Conservation (phyloP, 2,888 invertebrate species). For the Thereva unica region DNA sequence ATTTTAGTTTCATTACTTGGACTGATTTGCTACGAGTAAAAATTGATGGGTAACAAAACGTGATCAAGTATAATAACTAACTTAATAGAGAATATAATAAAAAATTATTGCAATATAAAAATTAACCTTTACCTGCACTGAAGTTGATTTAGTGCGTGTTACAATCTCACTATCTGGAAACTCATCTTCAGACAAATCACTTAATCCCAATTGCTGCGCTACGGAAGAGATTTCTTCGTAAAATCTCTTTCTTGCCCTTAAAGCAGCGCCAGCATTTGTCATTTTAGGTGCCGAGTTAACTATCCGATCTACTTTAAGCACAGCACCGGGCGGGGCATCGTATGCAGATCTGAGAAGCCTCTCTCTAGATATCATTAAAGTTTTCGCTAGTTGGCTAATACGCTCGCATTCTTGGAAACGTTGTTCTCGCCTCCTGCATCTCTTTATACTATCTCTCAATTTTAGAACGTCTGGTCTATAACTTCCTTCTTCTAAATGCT, state of each 20-base stretch:
- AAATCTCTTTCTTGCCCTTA: constrained; percentile 61
- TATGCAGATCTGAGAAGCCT: constrained; percentile 69
- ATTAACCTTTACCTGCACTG: constrained; percentile 25
- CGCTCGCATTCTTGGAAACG: constrained; percentile 65
- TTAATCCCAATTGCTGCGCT: constrained; percentile 70
- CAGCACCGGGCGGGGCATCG: constrained; percentile 66
- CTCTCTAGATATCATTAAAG: constrained; percentile 75
- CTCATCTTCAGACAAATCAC: constrained; percentile 71
- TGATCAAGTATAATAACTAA: too few relatives aligned
- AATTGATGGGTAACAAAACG: not conserved
- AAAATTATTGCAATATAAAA: not conserved
- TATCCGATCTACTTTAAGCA: constrained; percentile 49
- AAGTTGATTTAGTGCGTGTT: not conserved
- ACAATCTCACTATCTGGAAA: constrained; percentile 44
- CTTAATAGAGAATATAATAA: not conserved
- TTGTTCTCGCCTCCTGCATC: constrained; percentile 75
- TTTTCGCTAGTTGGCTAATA: constrained; percentile 60
- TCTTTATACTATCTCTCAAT: constrained; percentile 74
- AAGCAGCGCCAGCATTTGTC: constrained; percentile 59
- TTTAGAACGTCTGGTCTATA: constrained; percentile 84
- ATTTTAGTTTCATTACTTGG: constrained; percentile 56
- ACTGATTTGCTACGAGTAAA: constrained; percentile 43
- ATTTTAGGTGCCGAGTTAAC: constrained; percentile 57
- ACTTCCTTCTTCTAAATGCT: constrained; percentile 75
- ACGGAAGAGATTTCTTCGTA: constrained; percentile 71